phyloP scores from a whole-genome alignment of 1,140 invertebrate species.

The Nymphalis io region DNA sequence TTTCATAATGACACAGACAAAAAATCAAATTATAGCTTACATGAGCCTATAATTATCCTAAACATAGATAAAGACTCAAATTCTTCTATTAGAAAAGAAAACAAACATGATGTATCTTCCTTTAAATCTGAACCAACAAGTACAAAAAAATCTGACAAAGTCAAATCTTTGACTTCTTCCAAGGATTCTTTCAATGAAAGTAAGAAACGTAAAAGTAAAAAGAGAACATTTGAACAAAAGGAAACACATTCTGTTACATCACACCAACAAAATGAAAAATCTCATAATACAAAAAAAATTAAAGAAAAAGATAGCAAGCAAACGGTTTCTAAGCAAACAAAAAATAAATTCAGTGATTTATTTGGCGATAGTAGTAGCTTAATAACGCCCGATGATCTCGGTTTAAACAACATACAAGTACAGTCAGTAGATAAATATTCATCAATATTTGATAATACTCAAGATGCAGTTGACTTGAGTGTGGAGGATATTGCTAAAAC shows the following conservation, averaged over 20 bases:
- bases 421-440: constrained; percentile 41
- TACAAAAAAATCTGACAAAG: constrained; percentile 11
- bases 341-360: constrained; percentile 63
- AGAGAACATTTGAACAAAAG: constrained; percentile 30
- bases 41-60: background rate
- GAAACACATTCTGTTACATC: constrained; percentile 7
- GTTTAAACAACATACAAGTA: constrained; percentile 38
- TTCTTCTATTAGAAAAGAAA: constrained; percentile 3
- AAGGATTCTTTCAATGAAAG: constrained; percentile 22
- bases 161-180: constrained; percentile 5
- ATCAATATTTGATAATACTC: constrained; percentile 61
- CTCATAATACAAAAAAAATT: constrained; percentile 25
- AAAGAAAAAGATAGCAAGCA: constrained; percentile 31
- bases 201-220: constrained; percentile 44
- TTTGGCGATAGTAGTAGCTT: constrained; percentile 72
- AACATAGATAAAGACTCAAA: constrained; percentile 8
- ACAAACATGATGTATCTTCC: background rate
- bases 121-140: background rate
- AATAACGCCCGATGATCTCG: constrained; percentile 71
- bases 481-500: constrained; percentile 36
- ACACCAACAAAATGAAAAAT: constrained; percentile 18
- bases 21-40: constrained; percentile 1
- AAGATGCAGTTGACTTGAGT: constrained; percentile 58
- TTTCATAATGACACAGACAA: constrained; percentile 21
- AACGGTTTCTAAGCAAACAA: constrained; percentile 26